A percentile compares a stretch with the other conserved stretches of the same genome.
Evolutionary conservation across 1,140 invertebrate species (phyloP).

Genomic region (Ridgeia piscesae): DNA sequence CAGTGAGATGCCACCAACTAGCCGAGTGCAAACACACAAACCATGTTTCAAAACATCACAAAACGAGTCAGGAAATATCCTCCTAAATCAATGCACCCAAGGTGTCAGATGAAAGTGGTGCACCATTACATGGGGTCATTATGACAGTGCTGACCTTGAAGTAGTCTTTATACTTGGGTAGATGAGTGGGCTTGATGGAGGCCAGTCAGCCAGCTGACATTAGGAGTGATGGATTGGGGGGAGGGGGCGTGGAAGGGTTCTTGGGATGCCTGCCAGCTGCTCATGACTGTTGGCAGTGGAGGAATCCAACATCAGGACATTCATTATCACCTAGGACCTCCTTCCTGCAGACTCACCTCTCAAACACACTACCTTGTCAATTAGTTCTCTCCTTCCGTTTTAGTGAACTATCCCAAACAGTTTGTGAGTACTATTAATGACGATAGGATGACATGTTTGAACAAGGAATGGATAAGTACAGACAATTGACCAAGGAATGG

Average conservation of each 20-base stretch:
- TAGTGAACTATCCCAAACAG: background rate
- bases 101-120: background rate
- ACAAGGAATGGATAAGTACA: background rate
- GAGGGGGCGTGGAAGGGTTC: background rate
- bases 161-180: background rate
- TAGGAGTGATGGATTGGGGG: background rate
- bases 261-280: background rate
- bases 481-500: too few relatives aligned
- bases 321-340: background rate
- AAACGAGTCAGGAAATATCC: background rate
- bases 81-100: background rate
- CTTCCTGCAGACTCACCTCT: background rate
- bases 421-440: background rate
- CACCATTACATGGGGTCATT: background rate
- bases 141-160: background rate
- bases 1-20: too few relatives aligned
- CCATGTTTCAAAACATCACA: background rate
- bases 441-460: background rate
- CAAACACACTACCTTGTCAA: background rate
- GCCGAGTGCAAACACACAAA: background rate
- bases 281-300: background rate
- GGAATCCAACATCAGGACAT: background rate
- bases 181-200: background rate
- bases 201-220: background rate
- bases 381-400: background rate